A percentile compares a stretch with the other conserved stretches of the same genome.
Conservation (phyloP, 92 coral and sea anemone genomes). For the Palythoa heliodiscus region DNA sequence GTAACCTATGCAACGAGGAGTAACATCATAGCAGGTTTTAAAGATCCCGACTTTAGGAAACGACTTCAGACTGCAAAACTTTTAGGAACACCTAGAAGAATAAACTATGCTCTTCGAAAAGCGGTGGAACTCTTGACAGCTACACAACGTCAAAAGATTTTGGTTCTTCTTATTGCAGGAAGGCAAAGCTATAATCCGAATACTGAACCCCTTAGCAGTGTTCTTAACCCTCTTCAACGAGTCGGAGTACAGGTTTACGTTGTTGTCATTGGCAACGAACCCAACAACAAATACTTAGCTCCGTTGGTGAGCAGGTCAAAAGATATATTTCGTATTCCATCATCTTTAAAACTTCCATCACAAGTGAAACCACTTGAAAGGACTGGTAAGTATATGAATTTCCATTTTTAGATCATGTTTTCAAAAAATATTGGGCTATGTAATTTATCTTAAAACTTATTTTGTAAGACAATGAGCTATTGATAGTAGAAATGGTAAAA, state of each 20-base stretch:
- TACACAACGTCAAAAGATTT: constrained; percentile 30
- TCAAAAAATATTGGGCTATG: too few species aligned
- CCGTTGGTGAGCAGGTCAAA: constrained; percentile 54
- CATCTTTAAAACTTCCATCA: constrained; percentile 51
- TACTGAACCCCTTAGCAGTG: constrained; percentile 35
- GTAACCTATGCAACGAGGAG: constrained; percentile 47
- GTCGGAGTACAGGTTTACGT: constrained; percentile 54
- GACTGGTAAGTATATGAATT: not conserved
- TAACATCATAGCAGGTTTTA: constrained; percentile 24
- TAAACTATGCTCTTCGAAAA: constrained; percentile 37
- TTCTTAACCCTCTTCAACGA: constrained; percentile 41
- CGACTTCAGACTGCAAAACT: constrained; percentile 36
- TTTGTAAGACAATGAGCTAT: too few species aligned
- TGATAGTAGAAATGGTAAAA: too few species aligned
- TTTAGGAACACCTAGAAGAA: constrained; percentile 42
- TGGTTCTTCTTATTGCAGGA: constrained; percentile 53
- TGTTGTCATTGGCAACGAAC: constrained; percentile 42
- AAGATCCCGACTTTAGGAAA: constrained; percentile 34
- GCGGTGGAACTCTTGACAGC: constrained; percentile 34
- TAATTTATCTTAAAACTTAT: too few species aligned
- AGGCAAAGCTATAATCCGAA: constrained; percentile 28
- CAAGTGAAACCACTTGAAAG: constrained; percentile 47
- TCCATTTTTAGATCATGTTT: not conserved
- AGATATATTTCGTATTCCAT: constrained; percentile 62
- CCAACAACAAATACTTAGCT: constrained; percentile 7